phyloP scores from a whole-genome alignment of 2,888 invertebrate genomes.

The Ametastegia equiseti region DNA sequence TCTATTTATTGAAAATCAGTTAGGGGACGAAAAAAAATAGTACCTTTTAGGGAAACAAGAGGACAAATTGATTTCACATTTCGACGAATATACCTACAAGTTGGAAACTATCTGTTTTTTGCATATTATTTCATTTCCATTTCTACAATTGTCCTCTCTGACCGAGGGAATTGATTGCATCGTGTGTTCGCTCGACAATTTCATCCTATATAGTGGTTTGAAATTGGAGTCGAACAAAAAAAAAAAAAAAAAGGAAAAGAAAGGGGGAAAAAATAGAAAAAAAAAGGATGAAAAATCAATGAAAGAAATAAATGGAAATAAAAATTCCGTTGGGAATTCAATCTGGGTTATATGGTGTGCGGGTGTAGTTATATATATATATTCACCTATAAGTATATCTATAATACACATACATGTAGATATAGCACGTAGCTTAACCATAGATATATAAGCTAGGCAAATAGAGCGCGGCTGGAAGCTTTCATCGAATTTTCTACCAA shows the following conservation, averaged over 20 bases:
- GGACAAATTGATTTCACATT: too few relatives aligned
- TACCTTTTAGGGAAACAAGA: too few relatives aligned
- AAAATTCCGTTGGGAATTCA: not conserved
- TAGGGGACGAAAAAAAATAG: too few relatives aligned
- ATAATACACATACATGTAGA: not conserved
- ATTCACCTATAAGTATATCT: not conserved
- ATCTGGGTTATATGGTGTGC: not conserved
- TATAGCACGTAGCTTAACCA: not conserved
- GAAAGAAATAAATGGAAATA: too few relatives aligned
- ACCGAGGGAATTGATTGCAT: not conserved
- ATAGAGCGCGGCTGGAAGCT: constrained; percentile 11
- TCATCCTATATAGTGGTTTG: not conserved
- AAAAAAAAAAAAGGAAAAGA: not conserved
- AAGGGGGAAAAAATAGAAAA: not conserved
- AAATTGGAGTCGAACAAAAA: not conserved
- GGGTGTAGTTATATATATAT: not conserved
- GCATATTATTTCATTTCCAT: not conserved
- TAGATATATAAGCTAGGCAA: constrained; percentile 11
- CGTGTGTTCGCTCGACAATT: not conserved
- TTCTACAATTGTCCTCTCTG: too few relatives aligned
- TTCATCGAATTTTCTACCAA: constrained; percentile 41
- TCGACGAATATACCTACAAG: too few relatives aligned
- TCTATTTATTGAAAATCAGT: too few relatives aligned
- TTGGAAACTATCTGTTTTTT: too few relatives aligned
- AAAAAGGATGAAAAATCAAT: too few relatives aligned